Percentiles rank a stretch among this genome's conserved stretches.
These are phyloP conservation scores for Enteromius thamalakanensis DNA, from an alignment of 2,797 vertebrate species.

Conservation along the genomic window DNA sequence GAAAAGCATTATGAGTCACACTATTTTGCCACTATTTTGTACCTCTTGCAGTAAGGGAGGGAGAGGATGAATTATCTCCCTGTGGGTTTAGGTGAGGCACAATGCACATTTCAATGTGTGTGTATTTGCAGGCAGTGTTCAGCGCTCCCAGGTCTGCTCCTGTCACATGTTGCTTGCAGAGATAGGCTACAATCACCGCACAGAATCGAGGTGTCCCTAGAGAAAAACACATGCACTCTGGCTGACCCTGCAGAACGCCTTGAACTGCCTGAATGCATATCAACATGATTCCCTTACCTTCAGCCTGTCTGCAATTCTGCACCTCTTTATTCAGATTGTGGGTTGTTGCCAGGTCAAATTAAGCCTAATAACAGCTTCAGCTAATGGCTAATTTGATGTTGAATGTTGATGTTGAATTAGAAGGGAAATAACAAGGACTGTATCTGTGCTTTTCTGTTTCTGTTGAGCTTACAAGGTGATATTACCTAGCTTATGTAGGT, in stretches of 20 bases:
- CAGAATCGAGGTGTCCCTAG: constrained; percentile 48
- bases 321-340: constrained; percentile 15
- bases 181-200: constrained; percentile 62
- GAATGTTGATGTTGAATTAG: background rate
- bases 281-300: constrained; percentile 37
- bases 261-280: constrained; percentile 37
- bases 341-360: constrained; percentile 18
- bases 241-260: constrained; percentile 58
- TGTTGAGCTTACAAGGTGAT: background rate
- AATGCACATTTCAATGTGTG: constrained; percentile 60
- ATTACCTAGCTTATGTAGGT: constrained; percentile 34
- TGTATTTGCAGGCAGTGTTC: constrained; percentile 47
- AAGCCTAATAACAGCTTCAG: constrained; percentile 20
- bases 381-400: constrained; percentile 14
- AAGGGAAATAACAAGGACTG: background rate
- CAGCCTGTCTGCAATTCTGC: constrained; percentile 25
- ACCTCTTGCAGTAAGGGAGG: background rate
- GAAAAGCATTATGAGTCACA: background rate
- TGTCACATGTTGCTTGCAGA: constrained; percentile 66
- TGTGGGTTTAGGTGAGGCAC: constrained; percentile 62
- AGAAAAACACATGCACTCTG: constrained; percentile 54
- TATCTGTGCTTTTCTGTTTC: constrained; percentile 16
- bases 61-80: constrained; percentile 11
- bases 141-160: constrained; percentile 45
- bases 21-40: background rate